Evolutionary conservation across 2,888 invertebrate genomes (phyloP), one percentile per base, ranked within the genome.

Genomic region (Thyatira batis): DNA sequence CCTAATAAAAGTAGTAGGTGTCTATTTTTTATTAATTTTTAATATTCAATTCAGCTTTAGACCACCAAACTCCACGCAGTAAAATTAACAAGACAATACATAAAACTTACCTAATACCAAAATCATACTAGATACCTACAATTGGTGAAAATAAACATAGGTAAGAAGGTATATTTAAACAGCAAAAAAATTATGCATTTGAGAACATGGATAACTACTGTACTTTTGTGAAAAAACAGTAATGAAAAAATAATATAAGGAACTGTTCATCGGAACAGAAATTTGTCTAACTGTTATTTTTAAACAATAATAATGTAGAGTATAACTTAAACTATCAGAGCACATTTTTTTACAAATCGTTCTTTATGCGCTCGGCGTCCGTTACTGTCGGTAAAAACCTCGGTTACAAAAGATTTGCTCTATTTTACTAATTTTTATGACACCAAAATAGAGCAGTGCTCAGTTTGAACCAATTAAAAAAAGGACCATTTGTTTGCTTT

Each of bases 361-460:
- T 61, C 69, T 61, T 64, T 65, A 55, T 55, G 56, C 60, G 57
- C 57, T 57, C 49, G 54, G 57, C 59, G 50, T 51, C 55, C 52
- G 54, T 51, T 60, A 60, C 60, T 67, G 44, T 49, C 57, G 51
- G 57, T 58, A 67, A 78, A 75, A 73, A 63, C 46, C 57, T 63
- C 56, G 54, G 55, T 69, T 58, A 82, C 78, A 82, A 82, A 74
- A 69, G 63, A 58, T 58, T 58, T 83, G 89, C 84, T 85, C 87
- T 76, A 85, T 85, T 84, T 89, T 76, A 73, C 69, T 74, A 76
- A 78, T 80, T 81, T 83, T 84, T 80, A 82, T 62, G 71, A 67
- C 13, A 65, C 53, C 60, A 66, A 80, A 79, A 76, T 83, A 72
- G 83, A 83, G 75, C 82, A 79, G 61, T 60, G 63, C 55, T 62